phyloP scores from a whole-genome alignment of 2,113 vertebrate genomes.

The Microcebus tavaratra region DNA sequence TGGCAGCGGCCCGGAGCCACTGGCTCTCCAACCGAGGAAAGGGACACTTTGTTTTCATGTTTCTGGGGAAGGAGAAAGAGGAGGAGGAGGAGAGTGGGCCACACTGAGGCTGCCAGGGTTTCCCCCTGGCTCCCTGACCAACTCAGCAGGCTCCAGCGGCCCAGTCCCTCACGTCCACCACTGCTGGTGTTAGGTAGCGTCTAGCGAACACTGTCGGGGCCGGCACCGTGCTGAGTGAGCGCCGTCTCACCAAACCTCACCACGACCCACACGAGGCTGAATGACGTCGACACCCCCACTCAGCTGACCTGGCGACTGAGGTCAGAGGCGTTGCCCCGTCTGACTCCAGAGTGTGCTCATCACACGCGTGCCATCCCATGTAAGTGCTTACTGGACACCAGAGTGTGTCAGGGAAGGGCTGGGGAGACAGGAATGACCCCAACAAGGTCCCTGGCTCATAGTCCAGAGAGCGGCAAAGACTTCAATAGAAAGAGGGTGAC shows the following conservation, averaged over 20 bases:
- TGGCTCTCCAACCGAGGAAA: conserved; percentile 48
- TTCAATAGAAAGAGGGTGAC: not conserved
- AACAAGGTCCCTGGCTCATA: not conserved
- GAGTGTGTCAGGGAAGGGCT: not conserved
- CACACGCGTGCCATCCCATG: rapidly evolving
- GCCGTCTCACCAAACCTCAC: not conserved
- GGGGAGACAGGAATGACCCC: not conserved
- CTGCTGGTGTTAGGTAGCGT: not conserved
- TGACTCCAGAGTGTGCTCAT: not conserved
- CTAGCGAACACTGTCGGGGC: not conserved
- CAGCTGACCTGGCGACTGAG: not conserved
- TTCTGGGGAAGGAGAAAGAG: not conserved
- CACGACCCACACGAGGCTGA: rapidly evolving
- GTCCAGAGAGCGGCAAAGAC: not conserved
- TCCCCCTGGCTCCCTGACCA: not conserved
- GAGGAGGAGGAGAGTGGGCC: not conserved
- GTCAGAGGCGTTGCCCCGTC: rapidly evolving
- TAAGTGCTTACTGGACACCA: not conserved
- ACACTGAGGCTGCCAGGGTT: not conserved
- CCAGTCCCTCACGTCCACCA: rapidly evolving
- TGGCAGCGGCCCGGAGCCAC: not conserved
- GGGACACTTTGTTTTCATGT: conserved; percentile 51
- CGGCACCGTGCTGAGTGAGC: not conserved
- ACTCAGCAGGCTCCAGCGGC: not conserved
- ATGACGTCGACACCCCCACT: not conserved